These are phyloP conservation scores for Ophraella communa DNA, from an alignment of 2,888 invertebrate species.

Conservation along the genomic window DNA sequence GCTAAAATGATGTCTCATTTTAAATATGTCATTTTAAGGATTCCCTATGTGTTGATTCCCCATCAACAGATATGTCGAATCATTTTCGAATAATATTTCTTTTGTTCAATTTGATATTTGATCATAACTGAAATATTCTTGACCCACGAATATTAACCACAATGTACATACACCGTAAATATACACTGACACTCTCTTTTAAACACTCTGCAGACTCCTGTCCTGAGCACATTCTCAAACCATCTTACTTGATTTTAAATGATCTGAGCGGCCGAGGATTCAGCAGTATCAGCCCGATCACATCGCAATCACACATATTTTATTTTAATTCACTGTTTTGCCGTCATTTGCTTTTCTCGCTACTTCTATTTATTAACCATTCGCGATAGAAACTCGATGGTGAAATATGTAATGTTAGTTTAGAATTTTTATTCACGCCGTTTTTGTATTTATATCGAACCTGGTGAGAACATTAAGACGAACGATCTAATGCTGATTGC, in stretches of 20 bases:
- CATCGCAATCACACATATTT: conserved; percentile 33
- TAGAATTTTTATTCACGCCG: conserved; percentile 14
- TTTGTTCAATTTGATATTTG: not conserved
- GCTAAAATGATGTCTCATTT: no score
- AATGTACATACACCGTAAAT: conserved; percentile 53
- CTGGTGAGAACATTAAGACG: conserved; percentile 6
- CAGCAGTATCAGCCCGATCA: conserved; percentile 35
- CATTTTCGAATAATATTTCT: no score
- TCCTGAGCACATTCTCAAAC: conserved; percentile 61
- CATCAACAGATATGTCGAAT: no score
- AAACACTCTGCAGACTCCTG: conserved; percentile 59
- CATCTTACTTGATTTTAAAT: conserved; percentile 61
- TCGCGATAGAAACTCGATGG: not conserved
- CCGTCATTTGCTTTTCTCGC: conserved; percentile 10
- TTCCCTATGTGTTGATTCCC: no score
- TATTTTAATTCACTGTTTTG: conserved; percentile 9
- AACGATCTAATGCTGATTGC: conserved; percentile 5
- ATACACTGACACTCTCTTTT: conserved; percentile 58
- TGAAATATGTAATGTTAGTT: conserved; percentile 14
- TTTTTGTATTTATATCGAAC: conserved; percentile 2
- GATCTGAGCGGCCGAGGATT: conserved; percentile 46
- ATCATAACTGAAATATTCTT: conserved; percentile 4
- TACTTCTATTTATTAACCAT: conserved; percentile 9
- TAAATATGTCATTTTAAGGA: no score
- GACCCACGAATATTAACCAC: not conserved